Evolutionary conservation across 2,888 invertebrate species (phyloP).

Genomic region (Acanthosepion esculentum): DNA sequence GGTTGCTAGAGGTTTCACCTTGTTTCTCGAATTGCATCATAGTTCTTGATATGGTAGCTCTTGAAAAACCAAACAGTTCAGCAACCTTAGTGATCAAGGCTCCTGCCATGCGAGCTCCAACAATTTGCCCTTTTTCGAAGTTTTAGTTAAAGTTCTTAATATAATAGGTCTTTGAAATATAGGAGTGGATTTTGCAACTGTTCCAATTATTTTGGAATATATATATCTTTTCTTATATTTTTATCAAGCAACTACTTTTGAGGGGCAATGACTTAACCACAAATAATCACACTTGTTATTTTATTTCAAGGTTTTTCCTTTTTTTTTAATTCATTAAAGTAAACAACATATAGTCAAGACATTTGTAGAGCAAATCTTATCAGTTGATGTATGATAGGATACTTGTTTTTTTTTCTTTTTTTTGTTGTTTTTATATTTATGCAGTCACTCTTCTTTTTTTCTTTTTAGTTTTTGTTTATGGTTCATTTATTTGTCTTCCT

Average conservation of each 20-base stretch:
- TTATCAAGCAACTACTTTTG: not conserved
- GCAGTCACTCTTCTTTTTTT: not conserved
- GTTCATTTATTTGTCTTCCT: not conserved
- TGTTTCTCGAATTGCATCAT: no score
- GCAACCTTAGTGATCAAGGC: no score
- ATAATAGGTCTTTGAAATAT: no score
- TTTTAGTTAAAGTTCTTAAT: no score
- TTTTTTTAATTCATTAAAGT: not conserved
- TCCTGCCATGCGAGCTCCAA: no score
- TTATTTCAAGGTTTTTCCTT: not conserved
- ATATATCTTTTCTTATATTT: not conserved
- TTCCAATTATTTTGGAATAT: no score
- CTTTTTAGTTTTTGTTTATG: not conserved
- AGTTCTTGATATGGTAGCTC: no score
- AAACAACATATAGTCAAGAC: not conserved
- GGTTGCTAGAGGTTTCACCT: no score
- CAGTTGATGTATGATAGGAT: not conserved
- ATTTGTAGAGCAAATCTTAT: slow-evolving; percentile 6
- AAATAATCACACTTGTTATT: not conserved
- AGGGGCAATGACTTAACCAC: not conserved
- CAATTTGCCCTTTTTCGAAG: no score
- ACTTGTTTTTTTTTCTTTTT: not conserved
- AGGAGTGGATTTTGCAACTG: no score
- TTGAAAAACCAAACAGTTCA: no score
- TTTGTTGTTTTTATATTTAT: not conserved